Percentiles rank a stretch among this genome's conserved stretches.
Conservation (phyloP, 2,888 invertebrate genomes). For the Nezara viridula region DNA sequence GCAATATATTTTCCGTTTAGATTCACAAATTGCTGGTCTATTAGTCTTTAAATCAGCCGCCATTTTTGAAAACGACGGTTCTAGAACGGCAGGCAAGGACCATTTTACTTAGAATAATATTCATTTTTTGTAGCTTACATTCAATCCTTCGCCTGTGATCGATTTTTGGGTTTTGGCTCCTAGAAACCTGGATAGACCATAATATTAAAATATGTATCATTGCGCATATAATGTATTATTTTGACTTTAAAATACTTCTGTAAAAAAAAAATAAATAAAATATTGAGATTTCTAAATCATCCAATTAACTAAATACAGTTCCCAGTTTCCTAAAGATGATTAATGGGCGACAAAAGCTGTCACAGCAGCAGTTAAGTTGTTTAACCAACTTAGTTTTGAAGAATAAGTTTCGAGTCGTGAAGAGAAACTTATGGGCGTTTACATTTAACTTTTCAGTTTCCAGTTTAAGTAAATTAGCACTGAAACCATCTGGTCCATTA, state of each 20-base stretch:
- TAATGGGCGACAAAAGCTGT: slow-evolving; percentile 17
- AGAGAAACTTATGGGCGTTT: slow-evolving; percentile 32
- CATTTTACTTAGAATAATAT: too few species aligned
- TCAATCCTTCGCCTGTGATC: too few species aligned
- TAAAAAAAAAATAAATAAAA: background rate
- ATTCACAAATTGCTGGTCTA: too few species aligned
- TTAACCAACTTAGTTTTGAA: background rate
- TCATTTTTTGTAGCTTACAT: too few species aligned
- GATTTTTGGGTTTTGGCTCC: too few species aligned
- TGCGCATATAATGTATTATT: too few species aligned
- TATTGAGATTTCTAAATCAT: background rate
- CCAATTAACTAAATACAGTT: background rate
- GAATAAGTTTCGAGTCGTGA: slow-evolving; percentile 23
- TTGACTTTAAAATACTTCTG: background rate
- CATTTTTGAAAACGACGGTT: too few species aligned
- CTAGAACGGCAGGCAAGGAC: too few species aligned
- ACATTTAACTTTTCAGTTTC: slow-evolving; percentile 16
- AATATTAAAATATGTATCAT: too few species aligned
- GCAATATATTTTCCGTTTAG: too few species aligned
- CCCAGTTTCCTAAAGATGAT: background rate
- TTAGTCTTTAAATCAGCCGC: too few species aligned
- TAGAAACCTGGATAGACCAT: too few species aligned
- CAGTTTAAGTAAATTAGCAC: background rate
- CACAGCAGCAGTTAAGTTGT: slow-evolving; percentile 2
- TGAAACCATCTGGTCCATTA: slow-evolving; percentile 10